Percentiles rank a stretch among this genome's conserved stretches.
Evolutionary conservation across 2,888 invertebrate species (phyloP).

Genomic region (Leptinotarsa peninsularis): DNA sequence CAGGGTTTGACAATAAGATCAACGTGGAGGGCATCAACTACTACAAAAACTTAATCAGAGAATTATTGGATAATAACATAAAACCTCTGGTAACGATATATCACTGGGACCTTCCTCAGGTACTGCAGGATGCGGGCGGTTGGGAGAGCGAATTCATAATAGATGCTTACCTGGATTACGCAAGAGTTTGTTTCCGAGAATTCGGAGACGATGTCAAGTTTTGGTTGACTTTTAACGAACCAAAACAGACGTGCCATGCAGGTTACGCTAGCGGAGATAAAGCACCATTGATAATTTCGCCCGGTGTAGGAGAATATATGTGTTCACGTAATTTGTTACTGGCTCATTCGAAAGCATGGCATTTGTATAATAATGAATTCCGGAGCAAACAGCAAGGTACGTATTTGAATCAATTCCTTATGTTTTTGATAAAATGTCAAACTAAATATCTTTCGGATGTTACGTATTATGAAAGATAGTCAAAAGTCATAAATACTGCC

Average conservation of each 20-base stretch:
- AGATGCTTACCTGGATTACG: conserved; percentile 71
- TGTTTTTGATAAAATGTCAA: too few species aligned
- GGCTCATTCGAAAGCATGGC: conserved; percentile 75
- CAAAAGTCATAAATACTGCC: too few species aligned
- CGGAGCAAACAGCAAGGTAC: conserved; percentile 54
- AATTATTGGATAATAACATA: conserved; percentile 68
- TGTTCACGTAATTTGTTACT: conserved; percentile 74
- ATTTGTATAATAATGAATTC: conserved; percentile 72
- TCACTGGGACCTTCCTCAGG: conserved; percentile 71
- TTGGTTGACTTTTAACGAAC: conserved; percentile 71
- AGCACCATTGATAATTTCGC: conserved; percentile 60
- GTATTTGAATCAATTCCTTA: not conserved
- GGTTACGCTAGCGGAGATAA: conserved; percentile 47
- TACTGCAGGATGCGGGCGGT: conserved; percentile 71
- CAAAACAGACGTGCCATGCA: conserved; percentile 43
- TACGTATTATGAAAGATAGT: too few species aligned
- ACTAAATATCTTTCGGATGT: too few species aligned
- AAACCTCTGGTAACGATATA: conserved; percentile 69
- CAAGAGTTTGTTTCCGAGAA: conserved; percentile 63
- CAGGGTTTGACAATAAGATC: conserved; percentile 73
- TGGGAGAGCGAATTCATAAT: conserved; percentile 73
- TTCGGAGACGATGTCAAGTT: conserved; percentile 60
- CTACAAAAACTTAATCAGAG: conserved; percentile 53
- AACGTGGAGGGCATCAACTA: conserved; percentile 76
- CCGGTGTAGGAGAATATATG: conserved; percentile 71